phyloP scores from a whole-genome alignment of 1,140 invertebrate genomes.

The Pogonus chalceus region DNA sequence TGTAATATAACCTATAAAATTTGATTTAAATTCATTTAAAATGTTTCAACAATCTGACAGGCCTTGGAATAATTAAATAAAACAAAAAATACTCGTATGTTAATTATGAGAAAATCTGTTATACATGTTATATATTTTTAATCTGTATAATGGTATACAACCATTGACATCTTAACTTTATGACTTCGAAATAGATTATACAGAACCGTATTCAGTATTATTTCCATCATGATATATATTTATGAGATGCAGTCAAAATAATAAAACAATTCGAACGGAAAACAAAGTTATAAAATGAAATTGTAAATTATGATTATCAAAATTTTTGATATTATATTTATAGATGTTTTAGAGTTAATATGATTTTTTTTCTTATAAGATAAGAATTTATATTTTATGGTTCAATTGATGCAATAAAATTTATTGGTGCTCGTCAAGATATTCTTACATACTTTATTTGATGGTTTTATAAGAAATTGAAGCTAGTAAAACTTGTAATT shows the following conservation, averaged over 20 bases:
- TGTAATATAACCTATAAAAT: no score
- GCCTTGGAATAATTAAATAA: no score
- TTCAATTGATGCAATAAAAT: neutral
- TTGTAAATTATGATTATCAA: neutral
- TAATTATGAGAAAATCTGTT: constrained; percentile 5
- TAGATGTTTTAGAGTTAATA: neutral
- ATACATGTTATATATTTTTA: neutral
- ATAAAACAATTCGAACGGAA: neutral
- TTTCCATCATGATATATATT: neutral
- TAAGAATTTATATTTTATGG: neutral
- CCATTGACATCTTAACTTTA: constrained; percentile 3
- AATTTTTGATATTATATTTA: neutral
- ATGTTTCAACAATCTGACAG: no score
- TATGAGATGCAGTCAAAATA: neutral
- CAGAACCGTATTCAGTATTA: neutral
- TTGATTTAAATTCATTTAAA: no score
- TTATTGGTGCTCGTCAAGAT: neutral
- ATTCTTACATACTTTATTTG: neutral
- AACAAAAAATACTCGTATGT: no score
- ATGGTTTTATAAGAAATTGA: neutral
- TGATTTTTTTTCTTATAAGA: neutral
- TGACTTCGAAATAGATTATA: neutral
- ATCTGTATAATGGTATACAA: neutral
- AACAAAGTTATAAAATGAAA: constrained; percentile 4
- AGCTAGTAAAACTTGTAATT: neutral